phyloP scores from a whole-genome alignment of 2,888 invertebrate genomes.

The Seira ritae region DNA sequence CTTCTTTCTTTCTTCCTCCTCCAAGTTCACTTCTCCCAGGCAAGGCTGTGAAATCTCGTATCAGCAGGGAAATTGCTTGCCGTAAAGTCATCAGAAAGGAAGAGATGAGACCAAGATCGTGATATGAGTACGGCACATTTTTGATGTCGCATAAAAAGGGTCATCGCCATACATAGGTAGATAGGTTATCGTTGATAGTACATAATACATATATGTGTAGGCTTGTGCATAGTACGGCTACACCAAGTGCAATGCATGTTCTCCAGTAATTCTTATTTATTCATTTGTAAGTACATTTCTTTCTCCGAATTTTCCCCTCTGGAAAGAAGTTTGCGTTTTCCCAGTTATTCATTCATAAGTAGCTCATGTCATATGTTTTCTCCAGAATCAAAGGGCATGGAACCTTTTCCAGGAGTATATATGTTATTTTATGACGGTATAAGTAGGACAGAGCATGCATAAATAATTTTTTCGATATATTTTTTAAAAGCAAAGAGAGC shows the following conservation, averaged over 20 bases:
- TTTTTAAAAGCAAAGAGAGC: neutral
- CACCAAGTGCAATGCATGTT: too few relatives aligned
- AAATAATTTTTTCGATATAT: constrained; percentile 51
- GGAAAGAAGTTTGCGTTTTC: too few relatives aligned
- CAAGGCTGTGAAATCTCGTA: constrained; percentile 57
- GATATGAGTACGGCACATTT: constrained; percentile 59
- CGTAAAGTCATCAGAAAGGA: constrained; percentile 58
- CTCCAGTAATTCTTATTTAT: constrained; percentile 11
- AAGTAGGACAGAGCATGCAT: constrained; percentile 63
- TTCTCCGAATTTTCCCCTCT: too few relatives aligned
- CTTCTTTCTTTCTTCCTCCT: constrained; percentile 17
- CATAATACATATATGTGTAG: neutral
- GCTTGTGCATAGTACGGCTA: too few relatives aligned
- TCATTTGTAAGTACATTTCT: neutral
- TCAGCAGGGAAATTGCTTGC: constrained; percentile 59
- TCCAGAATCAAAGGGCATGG: constrained; percentile 12
- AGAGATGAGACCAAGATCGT: constrained; percentile 57
- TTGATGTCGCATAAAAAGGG: constrained; percentile 54
- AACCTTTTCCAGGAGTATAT: neutral
- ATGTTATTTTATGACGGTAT: constrained; percentile 37
- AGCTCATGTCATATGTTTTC: neutral
- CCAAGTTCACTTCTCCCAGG: constrained; percentile 19
- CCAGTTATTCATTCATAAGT: too few relatives aligned
- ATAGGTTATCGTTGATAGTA: neutral
- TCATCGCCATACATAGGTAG: constrained; percentile 33